A percentile compares a stretch with the other conserved stretches of the same genome.
Evolutionary conservation across 2,113 vertebrate species (phyloP).

Genomic region (Calypte anna): DNA sequence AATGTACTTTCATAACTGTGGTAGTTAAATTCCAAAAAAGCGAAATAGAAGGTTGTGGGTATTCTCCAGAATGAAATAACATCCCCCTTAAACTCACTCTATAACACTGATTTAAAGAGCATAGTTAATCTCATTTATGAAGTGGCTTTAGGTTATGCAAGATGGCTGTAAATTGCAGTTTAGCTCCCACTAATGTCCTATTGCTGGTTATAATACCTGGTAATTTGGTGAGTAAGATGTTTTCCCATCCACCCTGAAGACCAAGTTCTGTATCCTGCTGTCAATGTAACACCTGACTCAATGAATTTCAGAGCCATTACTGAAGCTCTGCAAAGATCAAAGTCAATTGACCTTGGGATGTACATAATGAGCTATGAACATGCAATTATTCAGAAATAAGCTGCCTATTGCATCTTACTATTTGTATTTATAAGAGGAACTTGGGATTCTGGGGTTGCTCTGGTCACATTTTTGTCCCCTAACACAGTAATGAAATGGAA

Average conservation of each 20-base stretch:
- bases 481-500: neutral
- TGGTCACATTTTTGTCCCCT: constrained; percentile 2
- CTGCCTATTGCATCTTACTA: neutral
- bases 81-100: neutral
- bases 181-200: constrained; percentile 1
- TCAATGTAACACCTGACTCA: neutral
- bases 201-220: neutral
- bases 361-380: neutral
- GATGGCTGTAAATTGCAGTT: constrained; percentile 15
- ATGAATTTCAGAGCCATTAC: neutral
- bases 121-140: constrained; percentile 12
- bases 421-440: neutral
- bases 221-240: neutral
- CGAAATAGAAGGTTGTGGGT: neutral
- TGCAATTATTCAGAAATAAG: constrained; percentile 1
- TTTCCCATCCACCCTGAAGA: neutral
- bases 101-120: constrained; percentile 3
- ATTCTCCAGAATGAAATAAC: constrained; percentile 6
- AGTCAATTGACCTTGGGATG: constrained; percentile 7
- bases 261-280: neutral
- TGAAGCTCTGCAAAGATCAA: neutral
- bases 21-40: constrained; percentile 19
- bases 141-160: constrained; percentile 27
- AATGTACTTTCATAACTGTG: neutral
- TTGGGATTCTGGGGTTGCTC: neutral